Evolutionary conservation across 2,888 invertebrate species (phyloP).

Genomic region (Rhyacophila evoluta): DNA sequence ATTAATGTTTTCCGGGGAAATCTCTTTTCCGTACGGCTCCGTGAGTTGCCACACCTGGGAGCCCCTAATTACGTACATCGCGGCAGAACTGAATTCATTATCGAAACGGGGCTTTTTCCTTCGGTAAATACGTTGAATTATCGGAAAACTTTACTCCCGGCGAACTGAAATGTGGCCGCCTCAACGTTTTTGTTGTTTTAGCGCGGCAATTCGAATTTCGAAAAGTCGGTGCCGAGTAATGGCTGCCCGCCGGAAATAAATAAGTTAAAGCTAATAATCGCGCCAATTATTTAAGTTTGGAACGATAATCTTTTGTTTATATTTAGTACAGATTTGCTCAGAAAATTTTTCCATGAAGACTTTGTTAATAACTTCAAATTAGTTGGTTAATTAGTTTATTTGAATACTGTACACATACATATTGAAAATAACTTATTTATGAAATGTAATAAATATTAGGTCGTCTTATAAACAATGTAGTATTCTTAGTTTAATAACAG

Average conservation of each 20-base stretch:
- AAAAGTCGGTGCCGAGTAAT: constrained; percentile 1
- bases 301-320: not conserved
- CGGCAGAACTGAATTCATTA: constrained; percentile 45
- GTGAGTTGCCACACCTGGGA: constrained; percentile 38
- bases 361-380: not conserved
- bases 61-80: constrained; percentile 40
- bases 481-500: too few species aligned
- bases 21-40: constrained; percentile 35
- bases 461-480: too few species aligned
- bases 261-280: constrained; percentile 15
- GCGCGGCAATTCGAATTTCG: constrained; percentile 6
- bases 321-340: not conserved
- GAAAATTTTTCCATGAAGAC: not conserved
- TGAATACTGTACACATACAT: too few species aligned
- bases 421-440: too few species aligned
- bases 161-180: constrained; percentile 25
- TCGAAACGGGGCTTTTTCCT: constrained; percentile 33
- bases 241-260: not conserved
- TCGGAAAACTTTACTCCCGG: constrained; percentile 28
- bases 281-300: not conserved
- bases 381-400: not conserved
- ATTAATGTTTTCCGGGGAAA: constrained; percentile 37
- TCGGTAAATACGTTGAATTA: constrained; percentile 30
- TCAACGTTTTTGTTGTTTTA: constrained; percentile 31
- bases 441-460: too few species aligned